Conservation (phyloP, 2,113 vertebrate genomes). For the Triplophysa dalaica region DNA sequence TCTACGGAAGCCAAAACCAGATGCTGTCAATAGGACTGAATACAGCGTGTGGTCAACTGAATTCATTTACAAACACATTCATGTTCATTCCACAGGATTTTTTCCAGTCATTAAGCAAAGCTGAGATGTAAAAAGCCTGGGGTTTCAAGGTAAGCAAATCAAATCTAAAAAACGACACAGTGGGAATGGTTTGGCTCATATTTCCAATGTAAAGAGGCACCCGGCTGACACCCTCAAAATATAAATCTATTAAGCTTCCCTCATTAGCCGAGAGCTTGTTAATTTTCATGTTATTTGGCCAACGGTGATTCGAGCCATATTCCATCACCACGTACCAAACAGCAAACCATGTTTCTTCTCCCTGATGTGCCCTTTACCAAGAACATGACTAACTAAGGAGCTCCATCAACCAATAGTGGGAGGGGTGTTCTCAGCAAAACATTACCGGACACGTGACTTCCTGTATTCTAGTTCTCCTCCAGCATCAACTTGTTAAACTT, state of each 20-base stretch:
- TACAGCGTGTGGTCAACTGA: constrained; percentile 33
- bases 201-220: constrained; percentile 51
- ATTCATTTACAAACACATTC: constrained; percentile 69
- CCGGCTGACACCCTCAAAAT: constrained; percentile 45
- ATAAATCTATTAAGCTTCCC: constrained; percentile 57
- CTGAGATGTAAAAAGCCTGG: constrained; percentile 60
- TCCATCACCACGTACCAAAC: constrained; percentile 46
- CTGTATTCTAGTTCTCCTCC: neutral
- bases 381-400: neutral
- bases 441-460: neutral
- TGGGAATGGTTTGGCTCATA: constrained; percentile 60
- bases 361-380: neutral
- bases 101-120: constrained; percentile 64
- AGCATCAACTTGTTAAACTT: constrained; percentile 19
- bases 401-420: neutral
- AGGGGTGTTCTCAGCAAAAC: neutral
- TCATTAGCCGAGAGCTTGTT: constrained; percentile 58
- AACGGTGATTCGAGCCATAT: constrained; percentile 36
- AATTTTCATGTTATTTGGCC: constrained; percentile 24
- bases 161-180: constrained; percentile 59
- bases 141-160: constrained; percentile 70
- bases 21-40: constrained; percentile 55
- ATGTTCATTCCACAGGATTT: constrained; percentile 53
- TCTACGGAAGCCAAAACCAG: neutral
- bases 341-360: constrained; percentile 37